phyloP scores from a whole-genome alignment of 2,888 invertebrate genomes.

The Drepana falcataria region DNA sequence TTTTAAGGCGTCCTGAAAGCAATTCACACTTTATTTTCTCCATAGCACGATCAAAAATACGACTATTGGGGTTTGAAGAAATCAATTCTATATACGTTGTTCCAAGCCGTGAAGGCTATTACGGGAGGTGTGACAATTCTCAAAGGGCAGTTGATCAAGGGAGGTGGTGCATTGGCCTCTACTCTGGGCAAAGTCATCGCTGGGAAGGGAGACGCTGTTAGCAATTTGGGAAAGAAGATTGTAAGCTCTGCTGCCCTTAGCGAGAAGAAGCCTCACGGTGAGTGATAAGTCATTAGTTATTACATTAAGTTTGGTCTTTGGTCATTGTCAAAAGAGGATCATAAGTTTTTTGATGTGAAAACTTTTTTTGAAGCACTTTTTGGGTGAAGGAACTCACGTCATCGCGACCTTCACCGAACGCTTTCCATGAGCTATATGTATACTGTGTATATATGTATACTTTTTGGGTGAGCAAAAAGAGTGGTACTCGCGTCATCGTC shows the following conservation, averaged over 20 bases:
- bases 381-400: no score
- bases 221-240: conserved; percentile 87
- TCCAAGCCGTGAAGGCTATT: conserved; percentile 93
- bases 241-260: conserved; percentile 85
- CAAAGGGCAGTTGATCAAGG: conserved; percentile 92
- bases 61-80: conserved; percentile 89
- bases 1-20: no score
- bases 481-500: no score
- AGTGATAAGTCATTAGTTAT: conserved; percentile 19
- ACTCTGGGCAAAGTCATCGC: conserved; percentile 80
- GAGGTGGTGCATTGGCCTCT: conserved; percentile 81
- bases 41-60: conserved; percentile 64
- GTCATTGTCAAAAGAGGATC: no score
- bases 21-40: background rate
- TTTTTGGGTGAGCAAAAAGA: no score
- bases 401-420: no score
- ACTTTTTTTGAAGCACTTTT: no score
- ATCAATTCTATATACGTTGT: conserved; percentile 87
- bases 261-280: conserved; percentile 63
- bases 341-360: no score
- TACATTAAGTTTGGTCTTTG: background rate
- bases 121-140: conserved; percentile 91
- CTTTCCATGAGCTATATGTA: no score
- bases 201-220: conserved; percentile 88
- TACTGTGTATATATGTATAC: no score